Evolutionary conservation across 2,797 vertebrate species (phyloP).

Genomic region (Diglossa cyanea): DNA sequence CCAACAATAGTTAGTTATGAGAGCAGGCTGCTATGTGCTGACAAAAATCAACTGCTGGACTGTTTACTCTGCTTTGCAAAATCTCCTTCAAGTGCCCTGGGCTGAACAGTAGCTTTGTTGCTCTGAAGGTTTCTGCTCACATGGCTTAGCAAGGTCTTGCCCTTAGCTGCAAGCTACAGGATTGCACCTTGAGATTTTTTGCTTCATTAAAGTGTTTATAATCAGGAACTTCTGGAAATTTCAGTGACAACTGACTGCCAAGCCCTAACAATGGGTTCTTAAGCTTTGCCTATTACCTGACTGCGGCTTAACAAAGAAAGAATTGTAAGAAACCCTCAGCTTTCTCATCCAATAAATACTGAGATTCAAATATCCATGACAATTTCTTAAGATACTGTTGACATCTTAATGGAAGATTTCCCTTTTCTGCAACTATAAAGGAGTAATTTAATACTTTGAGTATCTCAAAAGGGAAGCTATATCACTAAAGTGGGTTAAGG

Average conservation of each 20-base stretch:
- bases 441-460: neutral
- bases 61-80: neutral
- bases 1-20: rapidly evolving
- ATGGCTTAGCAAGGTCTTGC: neutral
- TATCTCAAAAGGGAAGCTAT: neutral
- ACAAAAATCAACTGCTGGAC: neutral
- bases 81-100: neutral
- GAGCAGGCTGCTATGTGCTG: neutral
- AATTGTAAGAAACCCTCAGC: neutral
- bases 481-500: neutral
- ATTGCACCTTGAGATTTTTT: neutral
- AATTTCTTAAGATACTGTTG: neutral
- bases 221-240: neutral
- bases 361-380: neutral
- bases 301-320: neutral
- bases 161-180: neutral
- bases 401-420: neutral
- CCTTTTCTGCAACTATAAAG: neutral
- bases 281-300: neutral
- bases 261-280: neutral
- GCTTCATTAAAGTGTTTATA: neutral
- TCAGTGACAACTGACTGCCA: neutral
- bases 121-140: neutral
- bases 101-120: neutral
- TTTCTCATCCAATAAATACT: neutral